Percentiles rank a stretch among this genome's conserved stretches.
Evolutionary conservation across 2,797 vertebrate genomes (phyloP).

Genomic region (Enteromius paludinosus): DNA sequence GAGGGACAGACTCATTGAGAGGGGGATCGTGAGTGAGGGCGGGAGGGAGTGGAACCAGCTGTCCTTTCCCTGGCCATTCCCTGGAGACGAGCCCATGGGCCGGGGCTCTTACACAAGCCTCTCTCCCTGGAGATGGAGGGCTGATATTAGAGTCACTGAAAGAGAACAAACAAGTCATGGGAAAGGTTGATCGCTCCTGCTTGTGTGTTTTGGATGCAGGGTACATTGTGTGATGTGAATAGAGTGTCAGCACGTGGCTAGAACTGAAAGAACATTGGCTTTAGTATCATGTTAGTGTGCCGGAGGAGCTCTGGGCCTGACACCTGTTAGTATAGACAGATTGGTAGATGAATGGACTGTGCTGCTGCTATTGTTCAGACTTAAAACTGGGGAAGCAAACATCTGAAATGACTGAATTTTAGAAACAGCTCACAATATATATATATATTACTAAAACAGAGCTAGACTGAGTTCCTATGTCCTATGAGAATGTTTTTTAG

Average conservation of each 20-base stretch:
- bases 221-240: conserved; percentile 59
- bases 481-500: neutral
- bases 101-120: conserved; percentile 50
- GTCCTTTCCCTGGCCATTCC: conserved; percentile 63
- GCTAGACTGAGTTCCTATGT: neutral
- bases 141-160: conserved; percentile 46
- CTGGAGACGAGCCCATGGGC: conserved; percentile 57
- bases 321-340: conserved; percentile 45
- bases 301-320: conserved; percentile 18
- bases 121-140: conserved; percentile 53
- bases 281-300: conserved; percentile 19
- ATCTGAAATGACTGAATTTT: neutral
- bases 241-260: conserved; percentile 54
- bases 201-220: conserved; percentile 41
- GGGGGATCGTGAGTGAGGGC: conserved; percentile 53
- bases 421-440: neutral
- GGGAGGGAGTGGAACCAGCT: conserved; percentile 71
- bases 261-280: conserved; percentile 12
- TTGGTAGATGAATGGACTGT: conserved; percentile 22
- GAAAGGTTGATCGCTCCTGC: conserved; percentile 53
- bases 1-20: conserved; percentile 12
- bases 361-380: neutral
- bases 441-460: neutral
- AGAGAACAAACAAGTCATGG: conserved; percentile 64
- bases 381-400: conserved; percentile 23